Evolutionary conservation across 2,888 invertebrate genomes (phyloP).

Genomic region (Drosophila meridiana): DNA sequence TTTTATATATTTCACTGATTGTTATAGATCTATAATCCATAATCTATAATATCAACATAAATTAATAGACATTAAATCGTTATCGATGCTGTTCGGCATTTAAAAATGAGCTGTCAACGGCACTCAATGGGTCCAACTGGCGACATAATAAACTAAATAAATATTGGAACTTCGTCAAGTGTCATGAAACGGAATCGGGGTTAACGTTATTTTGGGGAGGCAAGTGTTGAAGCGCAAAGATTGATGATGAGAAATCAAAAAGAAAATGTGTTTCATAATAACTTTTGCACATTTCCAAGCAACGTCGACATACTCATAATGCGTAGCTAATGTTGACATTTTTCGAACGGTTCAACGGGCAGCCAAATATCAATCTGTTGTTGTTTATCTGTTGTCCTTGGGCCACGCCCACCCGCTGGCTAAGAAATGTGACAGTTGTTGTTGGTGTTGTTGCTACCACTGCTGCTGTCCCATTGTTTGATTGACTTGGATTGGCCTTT

Average conservation of each 20-base stretch:
- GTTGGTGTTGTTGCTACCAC: constrained; percentile 3
- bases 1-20: neutral
- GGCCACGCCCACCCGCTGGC: constrained; percentile 33
- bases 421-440: constrained; percentile 37
- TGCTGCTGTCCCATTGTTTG: constrained; percentile 67
- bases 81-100: neutral
- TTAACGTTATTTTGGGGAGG: constrained; percentile 11
- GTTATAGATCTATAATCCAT: neutral
- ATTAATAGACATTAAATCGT: neutral
- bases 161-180: constrained; percentile 76
- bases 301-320: constrained; percentile 55
- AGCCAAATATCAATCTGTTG: constrained; percentile 62
- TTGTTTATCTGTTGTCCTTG: constrained; percentile 46
- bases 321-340: constrained; percentile 79
- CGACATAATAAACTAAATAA: constrained; percentile 67
- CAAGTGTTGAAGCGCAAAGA: constrained; percentile 81
- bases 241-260: constrained; percentile 75
- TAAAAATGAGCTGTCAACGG: constrained; percentile 63
- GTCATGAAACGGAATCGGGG: constrained; percentile 34
- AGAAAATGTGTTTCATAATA: constrained; percentile 45
- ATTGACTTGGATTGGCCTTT: constrained; percentile 75
- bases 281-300: constrained; percentile 43
- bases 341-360: constrained; percentile 74
- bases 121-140: constrained; percentile 39
- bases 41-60: neutral